Evolutionary conservation across 2,797 vertebrate species (phyloP), one percentile per base, ranked within the genome.

Genomic region (Urophycis tenuis): DNA sequence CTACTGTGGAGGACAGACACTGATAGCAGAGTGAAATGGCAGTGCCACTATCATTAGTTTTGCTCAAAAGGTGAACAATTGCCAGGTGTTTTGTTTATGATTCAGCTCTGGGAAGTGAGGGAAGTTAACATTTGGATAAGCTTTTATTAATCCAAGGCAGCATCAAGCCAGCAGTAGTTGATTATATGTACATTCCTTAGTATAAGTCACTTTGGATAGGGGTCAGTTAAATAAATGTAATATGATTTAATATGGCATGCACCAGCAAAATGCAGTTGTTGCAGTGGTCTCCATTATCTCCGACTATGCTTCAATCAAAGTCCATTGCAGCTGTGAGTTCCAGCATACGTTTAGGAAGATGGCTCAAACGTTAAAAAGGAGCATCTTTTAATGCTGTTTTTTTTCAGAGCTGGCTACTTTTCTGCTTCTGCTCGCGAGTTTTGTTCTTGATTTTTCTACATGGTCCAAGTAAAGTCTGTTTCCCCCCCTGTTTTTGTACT

Each of bases 71-170:
- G 17, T 30, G 29, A 32, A 32, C 53, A 30, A 64, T 70, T 22
- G 32, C 73, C 45, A 71, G 74, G 71, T 30, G 29, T 73, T 25
- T 4, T 71, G 41, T 80, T 80, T 70, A 80, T 78, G 75, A 77
- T 74, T 72, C 77, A 81, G 35, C 49, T 64, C 39, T 74, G 45
- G 8, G 72, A 67, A 81, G 35, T 32, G 45, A 76, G 67, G 67
- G 45, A 75, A 49, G 29, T 25, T 60, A 67, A 64, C 1, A 71
- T 64, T 72, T 32, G 67, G 76, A 81, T 81, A 77, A 72, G 71
- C 45, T 80, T 74, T 77, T 67, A 75, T 49, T 36, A 22, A 60
- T 49, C 53, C 8, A 25, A 7, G 53, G 22, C 45, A 4, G 19
- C 49, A 22, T 53, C 19, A 53, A 53, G 70, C 69, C 17, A 30